A percentile compares a stretch with the other conserved stretches of the same genome.
phyloP scores from a whole-genome alignment of 2,113 vertebrate species.

The Sprattus sprattus region DNA sequence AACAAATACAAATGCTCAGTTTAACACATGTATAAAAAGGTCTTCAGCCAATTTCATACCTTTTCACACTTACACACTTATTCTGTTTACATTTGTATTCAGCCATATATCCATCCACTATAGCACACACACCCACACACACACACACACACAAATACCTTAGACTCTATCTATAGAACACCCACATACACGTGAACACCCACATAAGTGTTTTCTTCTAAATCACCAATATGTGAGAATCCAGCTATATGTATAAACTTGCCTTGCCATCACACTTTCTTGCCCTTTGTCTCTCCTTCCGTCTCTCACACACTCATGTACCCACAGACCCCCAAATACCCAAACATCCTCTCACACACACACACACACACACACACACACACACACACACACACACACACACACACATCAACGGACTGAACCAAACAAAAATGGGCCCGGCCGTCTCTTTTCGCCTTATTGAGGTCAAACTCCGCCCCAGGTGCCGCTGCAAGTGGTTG shows the following conservation, averaged over 20 bases:
- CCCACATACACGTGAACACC: neutral
- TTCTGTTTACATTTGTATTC: neutral
- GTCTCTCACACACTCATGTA: neutral
- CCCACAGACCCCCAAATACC: neutral
- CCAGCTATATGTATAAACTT: neutral
- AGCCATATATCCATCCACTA: neutral
- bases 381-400: neutral
- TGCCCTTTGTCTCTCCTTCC: too few species aligned
- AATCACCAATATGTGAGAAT: too few species aligned
- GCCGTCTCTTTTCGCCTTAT: conserved; percentile 3
- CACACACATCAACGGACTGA: neutral
- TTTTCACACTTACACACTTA: too few species aligned
- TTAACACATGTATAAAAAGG: too few species aligned
- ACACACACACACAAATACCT: neutral
- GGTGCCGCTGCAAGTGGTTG: conserved; percentile 17
- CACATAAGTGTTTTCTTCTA: neutral
- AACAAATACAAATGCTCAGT: neutral
- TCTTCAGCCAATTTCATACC: too few species aligned
- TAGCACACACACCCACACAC: neutral
- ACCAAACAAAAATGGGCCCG: conserved; percentile 18
- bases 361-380: conserved; percentile 1
- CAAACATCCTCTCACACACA: neutral
- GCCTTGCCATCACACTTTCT: too few species aligned
- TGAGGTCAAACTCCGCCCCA: conserved; percentile 32
- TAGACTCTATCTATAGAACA: neutral